Conservation (phyloP, 2,888 invertebrate genomes). For the Neoascia interrupta region DNA sequence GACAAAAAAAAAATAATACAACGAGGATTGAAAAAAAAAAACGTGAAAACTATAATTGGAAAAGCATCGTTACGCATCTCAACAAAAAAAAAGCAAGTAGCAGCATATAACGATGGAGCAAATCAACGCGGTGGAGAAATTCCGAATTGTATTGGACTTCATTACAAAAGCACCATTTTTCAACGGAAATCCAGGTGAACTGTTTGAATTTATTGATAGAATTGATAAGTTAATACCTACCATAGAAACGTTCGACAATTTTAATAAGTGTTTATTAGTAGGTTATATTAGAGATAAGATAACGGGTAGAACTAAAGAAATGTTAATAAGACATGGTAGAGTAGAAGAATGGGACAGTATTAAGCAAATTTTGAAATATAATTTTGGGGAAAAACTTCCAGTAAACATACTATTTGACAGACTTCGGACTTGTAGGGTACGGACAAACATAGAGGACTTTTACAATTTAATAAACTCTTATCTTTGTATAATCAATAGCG, state of each 20-base stretch:
- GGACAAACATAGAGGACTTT: not conserved
- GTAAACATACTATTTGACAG: not conserved
- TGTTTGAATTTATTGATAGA: not conserved
- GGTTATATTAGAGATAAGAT: not conserved
- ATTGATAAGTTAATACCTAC: not conserved
- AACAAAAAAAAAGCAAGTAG: no score
- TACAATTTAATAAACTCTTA: constrained; percentile 1
- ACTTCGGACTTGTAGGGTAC: not conserved
- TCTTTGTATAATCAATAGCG: constrained; percentile 1
- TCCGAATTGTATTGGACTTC: constrained; percentile 4
- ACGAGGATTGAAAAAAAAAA: no score
- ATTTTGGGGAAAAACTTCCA: not conserved
- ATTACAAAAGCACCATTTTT: not conserved
- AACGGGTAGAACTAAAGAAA: not conserved
- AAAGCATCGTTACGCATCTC: no score
- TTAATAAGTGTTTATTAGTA: not conserved
- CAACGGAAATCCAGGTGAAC: not conserved
- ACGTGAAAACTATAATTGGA: no score
- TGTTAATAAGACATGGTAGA: not conserved
- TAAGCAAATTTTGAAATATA: not conserved
- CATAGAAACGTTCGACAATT: not conserved
- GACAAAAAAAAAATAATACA: no score
- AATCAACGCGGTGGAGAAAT: not conserved
- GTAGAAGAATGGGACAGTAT: not conserved
- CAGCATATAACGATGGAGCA: no score